A percentile compares a stretch with the other conserved stretches of the same genome.
These are phyloP conservation scores for Drosophila aldrichi DNA, from an alignment of 2,888 invertebrate genomes.

Conservation along the genomic window DNA sequence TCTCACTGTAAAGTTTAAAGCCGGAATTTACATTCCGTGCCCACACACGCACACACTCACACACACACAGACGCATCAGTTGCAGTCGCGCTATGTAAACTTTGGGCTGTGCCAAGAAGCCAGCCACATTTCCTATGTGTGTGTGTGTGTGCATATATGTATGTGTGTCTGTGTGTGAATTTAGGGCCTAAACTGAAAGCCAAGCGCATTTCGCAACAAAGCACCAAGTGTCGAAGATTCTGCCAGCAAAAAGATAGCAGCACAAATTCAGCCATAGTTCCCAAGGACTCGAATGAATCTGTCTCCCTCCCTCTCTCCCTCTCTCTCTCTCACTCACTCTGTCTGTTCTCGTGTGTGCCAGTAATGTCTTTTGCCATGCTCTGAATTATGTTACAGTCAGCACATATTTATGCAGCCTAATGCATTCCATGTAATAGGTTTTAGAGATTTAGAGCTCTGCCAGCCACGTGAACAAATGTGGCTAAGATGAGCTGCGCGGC, in stretches of 20 bases:
- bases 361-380: slow-evolving; percentile 49
- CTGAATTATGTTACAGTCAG: slow-evolving; percentile 59
- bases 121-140: slow-evolving; percentile 25
- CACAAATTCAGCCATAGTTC: slow-evolving; percentile 27
- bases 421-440: slow-evolving; percentile 51
- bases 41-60: not conserved
- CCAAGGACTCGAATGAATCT: slow-evolving; percentile 24
- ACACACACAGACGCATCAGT: not conserved
- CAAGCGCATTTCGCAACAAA: slow-evolving; percentile 47
- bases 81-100: not conserved
- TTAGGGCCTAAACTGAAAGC: slow-evolving; percentile 37
- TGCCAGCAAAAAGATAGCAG: slow-evolving; percentile 29
- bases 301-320: not conserved
- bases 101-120: slow-evolving; percentile 27
- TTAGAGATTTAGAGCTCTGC: slow-evolving; percentile 30
- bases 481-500: not conserved
- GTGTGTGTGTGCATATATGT: slow-evolving; percentile 8
- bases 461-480: slow-evolving; percentile 7
- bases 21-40: slow-evolving; percentile 3
- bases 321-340: too few species aligned
- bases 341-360: slow-evolving; percentile 24
- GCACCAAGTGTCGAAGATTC: slow-evolving; percentile 52
- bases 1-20: not conserved
- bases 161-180: slow-evolving; percentile 13
- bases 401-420: slow-evolving; percentile 65